Base-by-base conservation (phyloP, 2,888 invertebrate species). In the Thereva nobilitata region DNA sequence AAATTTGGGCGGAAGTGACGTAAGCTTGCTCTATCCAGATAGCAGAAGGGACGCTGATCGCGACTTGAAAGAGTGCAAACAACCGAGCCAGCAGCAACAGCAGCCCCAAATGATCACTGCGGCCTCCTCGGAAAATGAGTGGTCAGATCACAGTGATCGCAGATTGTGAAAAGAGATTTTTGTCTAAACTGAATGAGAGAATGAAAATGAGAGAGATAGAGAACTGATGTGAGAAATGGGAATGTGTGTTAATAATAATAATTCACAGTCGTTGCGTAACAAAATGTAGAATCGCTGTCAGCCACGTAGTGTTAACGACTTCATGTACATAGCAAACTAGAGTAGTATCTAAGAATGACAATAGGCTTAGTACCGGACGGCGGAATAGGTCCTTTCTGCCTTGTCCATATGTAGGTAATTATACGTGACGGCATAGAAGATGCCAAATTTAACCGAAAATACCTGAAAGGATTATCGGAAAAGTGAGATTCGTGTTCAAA, bases 1-100 rank as follows among this genome's bases (percentile, higher is more conserved):
- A 70, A 83, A 83, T 75, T 73, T 83, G 44, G 82, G 82, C 4
- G 80, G 78, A 7, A 82, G 81, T 73, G 77, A 82, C 6, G 80
- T 80, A 4, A 82, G 82, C 5, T 71, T 80, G 38, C 72, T 83
- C 12, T 83, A 83, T 72, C 74, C 74, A 5, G 73, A 75, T 55
- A 73, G 61, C 49, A 66, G 73, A 10, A 53, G 72, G 37, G 57
- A 66, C 8, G 47, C 12, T 1, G 63, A 37, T 47, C 63, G 34
- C 49, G n/a, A 47, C 49, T 44, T 53, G 61, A 69, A 63, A 59
- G 67, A 54, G 45, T 35, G 70, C 59, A 68, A 72, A 59, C 74
- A 75, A 52, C 68, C 68, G 10, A 61, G 68, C 68, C 64, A 72
- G 72, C 54, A 61, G 66, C 42, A 71, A 63, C 61, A 70, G 65